Evolutionary conservation across 2,797 vertebrate species (phyloP).

Genomic region (Linurgus olivaceus): DNA sequence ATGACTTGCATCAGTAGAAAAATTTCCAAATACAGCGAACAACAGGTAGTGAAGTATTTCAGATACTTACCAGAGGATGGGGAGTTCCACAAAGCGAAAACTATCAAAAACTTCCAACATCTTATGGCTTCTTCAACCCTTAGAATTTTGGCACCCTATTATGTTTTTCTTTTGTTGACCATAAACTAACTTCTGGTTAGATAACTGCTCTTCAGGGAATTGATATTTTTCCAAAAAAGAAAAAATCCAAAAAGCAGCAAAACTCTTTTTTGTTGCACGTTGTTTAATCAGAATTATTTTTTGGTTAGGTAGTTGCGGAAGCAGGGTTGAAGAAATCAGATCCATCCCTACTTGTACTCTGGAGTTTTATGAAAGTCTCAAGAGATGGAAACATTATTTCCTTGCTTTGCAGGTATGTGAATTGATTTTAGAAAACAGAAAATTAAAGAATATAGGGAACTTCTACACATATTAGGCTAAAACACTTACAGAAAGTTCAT

Average conservation of each 20-base stretch:
- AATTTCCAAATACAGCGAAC: not conserved
- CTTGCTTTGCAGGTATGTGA: not conserved
- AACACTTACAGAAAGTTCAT: not conserved
- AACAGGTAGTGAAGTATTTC: not conserved
- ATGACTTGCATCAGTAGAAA: not conserved
- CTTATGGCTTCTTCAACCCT: not conserved
- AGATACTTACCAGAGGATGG: not conserved
- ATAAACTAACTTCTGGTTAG: not conserved
- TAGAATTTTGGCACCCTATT: not conserved
- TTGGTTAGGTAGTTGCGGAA: not conserved
- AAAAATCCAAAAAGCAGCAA: fast-evolving
- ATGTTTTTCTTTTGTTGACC: not conserved
- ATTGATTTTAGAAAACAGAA: not conserved
- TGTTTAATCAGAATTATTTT: not conserved
- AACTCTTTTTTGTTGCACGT: not conserved
- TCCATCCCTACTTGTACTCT: not conserved
- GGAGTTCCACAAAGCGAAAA: not conserved
- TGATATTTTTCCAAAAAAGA: not conserved
- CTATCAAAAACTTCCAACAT: not conserved
- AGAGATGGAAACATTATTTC: not conserved
- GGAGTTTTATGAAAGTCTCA: not conserved
- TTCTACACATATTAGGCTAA: not conserved
- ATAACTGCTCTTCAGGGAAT: not conserved
- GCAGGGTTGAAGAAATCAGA: not conserved
- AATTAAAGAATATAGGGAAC: not conserved